phyloP scores from a whole-genome alignment of 2,797 vertebrate species.

The Macropodus opercularis region DNA sequence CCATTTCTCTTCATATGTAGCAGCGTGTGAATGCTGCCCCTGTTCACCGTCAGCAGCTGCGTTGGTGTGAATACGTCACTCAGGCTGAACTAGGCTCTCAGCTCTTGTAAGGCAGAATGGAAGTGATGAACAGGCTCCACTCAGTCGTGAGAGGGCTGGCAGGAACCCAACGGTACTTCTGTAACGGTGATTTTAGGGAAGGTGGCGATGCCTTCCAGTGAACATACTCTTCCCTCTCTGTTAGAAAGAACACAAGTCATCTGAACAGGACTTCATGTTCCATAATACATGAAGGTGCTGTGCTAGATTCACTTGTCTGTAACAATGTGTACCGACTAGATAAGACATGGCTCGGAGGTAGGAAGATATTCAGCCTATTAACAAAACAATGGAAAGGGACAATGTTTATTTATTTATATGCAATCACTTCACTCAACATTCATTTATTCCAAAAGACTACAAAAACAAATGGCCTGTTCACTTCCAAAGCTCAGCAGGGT shows the following conservation, averaged over 20 bases:
- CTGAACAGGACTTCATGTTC: slow-evolving; percentile 6
- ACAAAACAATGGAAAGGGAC: neutral
- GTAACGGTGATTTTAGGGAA: neutral
- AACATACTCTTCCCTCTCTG: no score
- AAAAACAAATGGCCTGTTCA: neutral
- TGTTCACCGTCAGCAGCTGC: slow-evolving; percentile 36
- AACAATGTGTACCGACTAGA: slow-evolving; percentile 3
- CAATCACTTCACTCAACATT: neutral
- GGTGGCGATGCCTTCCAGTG: neutral
- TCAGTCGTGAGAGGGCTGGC: slow-evolving; percentile 10
- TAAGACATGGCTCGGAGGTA: neutral
- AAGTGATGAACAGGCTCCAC: slow-evolving; percentile 4
- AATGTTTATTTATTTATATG: no score
- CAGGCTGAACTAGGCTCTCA: slow-evolving; percentile 7
- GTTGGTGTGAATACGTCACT: slow-evolving; percentile 17
- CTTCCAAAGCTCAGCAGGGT: neutral
- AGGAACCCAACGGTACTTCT: neutral
- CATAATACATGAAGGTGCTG: slow-evolving; percentile 21
- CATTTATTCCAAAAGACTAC: neutral
- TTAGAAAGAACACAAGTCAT: neutral
- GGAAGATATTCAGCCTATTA: neutral
- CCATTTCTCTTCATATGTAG: neutral
- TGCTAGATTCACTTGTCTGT: neutral
- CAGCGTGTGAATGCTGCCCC: slow-evolving; percentile 24
- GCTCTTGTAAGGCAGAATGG: slow-evolving; percentile 7